These are phyloP conservation scores for Watsonalla cultraria DNA, from an alignment of 2,888 invertebrate genomes.

Conservation along the genomic window DNA sequence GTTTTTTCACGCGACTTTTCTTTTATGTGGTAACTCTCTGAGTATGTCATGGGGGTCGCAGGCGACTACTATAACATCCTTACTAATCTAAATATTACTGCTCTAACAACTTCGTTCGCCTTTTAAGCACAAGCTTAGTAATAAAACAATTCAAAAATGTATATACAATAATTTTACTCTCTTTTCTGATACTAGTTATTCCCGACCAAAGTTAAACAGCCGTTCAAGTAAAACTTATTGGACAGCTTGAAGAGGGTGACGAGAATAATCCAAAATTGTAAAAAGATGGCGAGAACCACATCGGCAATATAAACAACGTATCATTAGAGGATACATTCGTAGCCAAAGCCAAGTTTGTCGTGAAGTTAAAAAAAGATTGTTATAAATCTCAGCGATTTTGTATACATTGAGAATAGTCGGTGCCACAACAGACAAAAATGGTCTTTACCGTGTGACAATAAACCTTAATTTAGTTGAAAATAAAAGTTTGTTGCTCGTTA, in stretches of 20 bases:
- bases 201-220: not conserved
- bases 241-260: conserved; percentile 13
- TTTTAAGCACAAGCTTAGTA: no score
- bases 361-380: conserved; percentile 54
- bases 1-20: no score
- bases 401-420: conserved; percentile 3
- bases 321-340: conserved; percentile 48
- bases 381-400: conserved; percentile 28
- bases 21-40: no score
- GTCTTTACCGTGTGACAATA: conserved; percentile 26
- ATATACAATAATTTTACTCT: no score
- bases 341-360: conserved; percentile 57
- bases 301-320: conserved; percentile 46
- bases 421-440: conserved; percentile 26
- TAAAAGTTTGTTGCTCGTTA: conserved; percentile 42
- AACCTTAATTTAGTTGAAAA: conserved; percentile 24
- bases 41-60: no score
- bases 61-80: no score
- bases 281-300: conserved; percentile 33
- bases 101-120: no score
- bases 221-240: not conserved
- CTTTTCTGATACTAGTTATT: not conserved
- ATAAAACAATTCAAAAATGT: no score
- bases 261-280: conserved; percentile 33
- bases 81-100: no score